Evolutionary conservation across 2,888 invertebrate genomes (phyloP), one percentile per base, ranked within the genome.

Genomic region (Parochlus steinenii): DNA sequence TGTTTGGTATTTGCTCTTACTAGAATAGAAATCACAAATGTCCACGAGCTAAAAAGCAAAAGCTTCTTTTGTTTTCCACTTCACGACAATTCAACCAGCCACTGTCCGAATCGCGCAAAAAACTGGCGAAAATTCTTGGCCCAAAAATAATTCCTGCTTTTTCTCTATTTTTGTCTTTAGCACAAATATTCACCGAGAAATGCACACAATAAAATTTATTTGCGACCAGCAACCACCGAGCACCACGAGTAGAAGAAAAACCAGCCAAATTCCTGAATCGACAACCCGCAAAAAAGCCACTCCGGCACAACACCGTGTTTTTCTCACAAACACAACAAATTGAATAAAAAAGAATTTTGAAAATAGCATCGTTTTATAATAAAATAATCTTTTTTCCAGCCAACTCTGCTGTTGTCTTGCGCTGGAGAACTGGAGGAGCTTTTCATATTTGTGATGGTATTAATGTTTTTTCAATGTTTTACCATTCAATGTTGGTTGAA

Each of bases 291-390:
- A 22, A 6, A 22, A 22, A 22, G 6, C 8, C 22, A 22, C 11
- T 14, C n/a, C n/a, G n/a, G n/a, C 14, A 12, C 15, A 31, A 30
- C 11, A 23, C 14, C 14, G 36, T 36, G 36, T 36, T 36, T 36
- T 36, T 36, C 36, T 36, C 36, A 34, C 34, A 36, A 36, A 30
- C 36, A 36, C 36, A 36, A 30, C 22, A 36, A 30, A 29, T 36
- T 28, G 36, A 36, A 36, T 36, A 36, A 36, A 36, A 36, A 36
- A 36, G 23, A 30, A 30, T 30, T 36, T 30, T 30, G 16, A 30
- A 36, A 36, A 36, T 36, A 36, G 29, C 36, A 36, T 30, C 36
- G 36, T 30, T 36, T 30, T 34, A 34, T 34, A 34, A 36, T 24
- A 36, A 36, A 36, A 36, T 29, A 36, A 36, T 35, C 15, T 36